Evolutionary conservation across 2,797 vertebrate species (phyloP).

Genomic region (Danio choprae): DNA sequence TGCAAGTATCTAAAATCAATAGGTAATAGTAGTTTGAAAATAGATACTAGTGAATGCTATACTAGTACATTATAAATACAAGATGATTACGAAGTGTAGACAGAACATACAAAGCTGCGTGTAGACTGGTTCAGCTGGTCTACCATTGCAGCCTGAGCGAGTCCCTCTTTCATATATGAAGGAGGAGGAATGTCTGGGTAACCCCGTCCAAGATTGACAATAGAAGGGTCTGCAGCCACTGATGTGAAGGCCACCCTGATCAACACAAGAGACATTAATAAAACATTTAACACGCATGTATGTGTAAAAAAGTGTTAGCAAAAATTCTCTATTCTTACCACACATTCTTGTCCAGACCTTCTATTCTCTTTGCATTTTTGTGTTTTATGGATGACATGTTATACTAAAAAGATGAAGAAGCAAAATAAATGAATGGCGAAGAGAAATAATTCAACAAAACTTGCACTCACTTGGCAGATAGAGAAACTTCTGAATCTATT

Average conservation of each 20-base stretch:
- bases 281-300: not conserved
- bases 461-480: constrained; percentile 81
- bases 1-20: too few species aligned
- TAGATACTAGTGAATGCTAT: too few species aligned
- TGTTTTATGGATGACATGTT: constrained; percentile 79
- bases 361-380: constrained; percentile 88
- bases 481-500: constrained; percentile 66
- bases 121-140: constrained; percentile 94
- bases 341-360: constrained; percentile 91
- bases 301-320: not conserved
- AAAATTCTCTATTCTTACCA: constrained; percentile 82
- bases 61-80: not conserved
- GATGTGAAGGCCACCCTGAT: constrained; percentile 90
- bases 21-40: too few species aligned
- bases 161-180: constrained; percentile 85
- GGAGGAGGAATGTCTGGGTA: constrained; percentile 92
- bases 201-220: constrained; percentile 95
- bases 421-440: constrained; percentile 11
- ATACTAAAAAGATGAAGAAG: constrained; percentile 62
- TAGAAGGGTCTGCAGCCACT: constrained; percentile 86
- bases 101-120: constrained; percentile 87
- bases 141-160: constrained; percentile 80
- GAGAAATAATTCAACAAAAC: not conserved
- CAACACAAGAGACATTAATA: not conserved
- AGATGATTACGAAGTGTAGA: not conserved